Percentiles rank a stretch among this genome's conserved stretches.
These are phyloP conservation scores for Gymnobelideus leadbeateri DNA, from an alignment of 2,113 vertebrate species.

Conservation along the genomic window DNA sequence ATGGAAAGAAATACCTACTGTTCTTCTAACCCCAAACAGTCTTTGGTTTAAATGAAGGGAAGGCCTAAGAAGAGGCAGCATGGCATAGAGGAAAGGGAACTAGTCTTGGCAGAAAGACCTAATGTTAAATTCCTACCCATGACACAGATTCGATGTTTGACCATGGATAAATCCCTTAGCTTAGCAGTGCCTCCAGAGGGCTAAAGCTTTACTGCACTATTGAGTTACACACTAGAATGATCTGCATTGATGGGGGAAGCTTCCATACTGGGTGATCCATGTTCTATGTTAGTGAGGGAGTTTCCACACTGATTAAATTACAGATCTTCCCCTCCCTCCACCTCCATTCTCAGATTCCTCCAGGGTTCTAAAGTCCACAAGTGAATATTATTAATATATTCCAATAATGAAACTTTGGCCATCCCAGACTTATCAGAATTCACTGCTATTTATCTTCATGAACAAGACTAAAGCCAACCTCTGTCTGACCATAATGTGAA, in stretches of 20 bases:
- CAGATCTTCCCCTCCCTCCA: not conserved
- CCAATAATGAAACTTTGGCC: not conserved
- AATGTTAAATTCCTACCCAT: not conserved
- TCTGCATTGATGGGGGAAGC: not conserved
- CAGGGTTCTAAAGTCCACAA: not conserved
- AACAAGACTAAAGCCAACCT: conserved; percentile 26
- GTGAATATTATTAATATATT: not conserved
- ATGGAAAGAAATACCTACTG: not conserved
- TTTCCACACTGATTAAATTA: not conserved
- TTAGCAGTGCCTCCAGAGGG: not conserved
- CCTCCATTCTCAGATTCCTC: not conserved
- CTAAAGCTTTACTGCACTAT: not conserved
- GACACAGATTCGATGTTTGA: not conserved
- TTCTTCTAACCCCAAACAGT: not conserved
- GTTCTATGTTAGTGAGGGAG: not conserved
- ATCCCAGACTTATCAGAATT: not conserved
- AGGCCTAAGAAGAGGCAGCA: not conserved
- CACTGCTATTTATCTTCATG: conserved; percentile 8
- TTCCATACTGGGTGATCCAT: not conserved
- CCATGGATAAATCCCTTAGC: not conserved
- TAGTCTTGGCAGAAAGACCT: not conserved
- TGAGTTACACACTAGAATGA: not conserved
- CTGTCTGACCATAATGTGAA: conserved; percentile 35
- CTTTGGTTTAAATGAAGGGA: not conserved
- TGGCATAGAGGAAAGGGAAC: not conserved